Base-by-base conservation (phyloP, 2,113 vertebrate species). In the Acrocephalus kingi region DNA sequence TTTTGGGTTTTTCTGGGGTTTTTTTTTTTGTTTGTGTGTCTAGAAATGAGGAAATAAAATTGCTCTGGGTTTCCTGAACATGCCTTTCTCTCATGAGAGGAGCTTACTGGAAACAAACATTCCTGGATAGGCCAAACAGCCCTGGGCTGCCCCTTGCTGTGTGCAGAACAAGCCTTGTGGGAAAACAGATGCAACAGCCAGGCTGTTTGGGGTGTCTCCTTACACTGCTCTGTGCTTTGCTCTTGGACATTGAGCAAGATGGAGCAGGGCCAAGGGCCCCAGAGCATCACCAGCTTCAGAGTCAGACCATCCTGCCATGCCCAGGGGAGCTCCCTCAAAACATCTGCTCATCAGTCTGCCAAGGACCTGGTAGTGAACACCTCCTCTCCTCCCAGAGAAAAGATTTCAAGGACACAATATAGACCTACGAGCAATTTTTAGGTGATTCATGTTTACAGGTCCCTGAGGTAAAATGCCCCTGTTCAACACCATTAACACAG, bases 101-200 rank as follows among this genome's bases (percentile, higher is more conserved):
- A 73, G 51, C 35, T 96, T 96, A 95, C 93, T 96, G 94, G 95
- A 96, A 97, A 43, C 71, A 80, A 6, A 0, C 9, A 11, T 94
- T 94, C 92, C 90, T 96, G 94, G 68, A 94, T 4, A 91, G 55
- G 59, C 39, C 84, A 86, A 88, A 94, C 59, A 94, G 84, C 93
- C 90, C 59, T 59, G 72, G 90, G 91, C 89, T 95, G 63, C 51
- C 51, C 46, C 46, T 69, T 72, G 78, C 74, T 96, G 84, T 72
- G 31, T 90, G 75, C 75, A 66, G 37, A 80, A 20, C 6, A 43
- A 89, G 55, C 21, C 63, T 74, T 88, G 39, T 4, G 66, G 82
- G 64, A 86, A 94, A 88, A 90, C 85, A 88, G 43, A 56, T 96
- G 84, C 9, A 2, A 46, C 46, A 73, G 72, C 18, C 35, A 20